Conservation (phyloP, 2,888 invertebrate genomes). For the Caenorhabditis drosophilae region DNA sequence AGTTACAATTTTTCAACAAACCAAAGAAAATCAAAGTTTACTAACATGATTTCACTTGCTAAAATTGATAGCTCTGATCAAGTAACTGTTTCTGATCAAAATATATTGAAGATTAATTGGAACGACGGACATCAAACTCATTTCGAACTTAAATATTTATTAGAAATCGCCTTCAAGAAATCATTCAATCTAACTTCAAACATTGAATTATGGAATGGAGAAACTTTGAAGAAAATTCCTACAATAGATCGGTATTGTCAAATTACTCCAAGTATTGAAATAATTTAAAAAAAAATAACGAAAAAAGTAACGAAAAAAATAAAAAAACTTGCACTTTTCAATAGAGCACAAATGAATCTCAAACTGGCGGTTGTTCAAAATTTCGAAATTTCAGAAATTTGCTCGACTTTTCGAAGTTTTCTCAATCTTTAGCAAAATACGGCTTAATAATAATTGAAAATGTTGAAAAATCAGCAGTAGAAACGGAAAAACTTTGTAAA, state of each 20-base stretch:
- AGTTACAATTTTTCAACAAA: constrained; percentile 57
- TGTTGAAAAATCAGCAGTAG: constrained; percentile 42
- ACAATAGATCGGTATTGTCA: constrained; percentile 20
- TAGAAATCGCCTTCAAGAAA: constrained; percentile 15
- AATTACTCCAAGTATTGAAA: constrained; percentile 13
- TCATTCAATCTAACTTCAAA: too few relatives aligned
- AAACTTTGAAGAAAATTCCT: constrained; percentile 34
- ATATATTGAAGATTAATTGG: constrained; percentile 13
- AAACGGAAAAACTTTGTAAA: constrained; percentile 70
- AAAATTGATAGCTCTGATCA: too few relatives aligned
- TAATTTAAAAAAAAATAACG: too few relatives aligned
- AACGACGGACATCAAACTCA: constrained; percentile 23
- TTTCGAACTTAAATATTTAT: constrained; percentile 25
- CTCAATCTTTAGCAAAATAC: constrained; percentile 48
- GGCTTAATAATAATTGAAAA: constrained; percentile 58
- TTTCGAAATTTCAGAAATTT: background rate
- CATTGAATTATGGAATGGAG: constrained; percentile 21
- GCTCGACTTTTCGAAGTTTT: constrained; percentile 40
- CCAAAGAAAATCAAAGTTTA: constrained; percentile 57
- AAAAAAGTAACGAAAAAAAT: too few relatives aligned
- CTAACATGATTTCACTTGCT: constrained; percentile 24
- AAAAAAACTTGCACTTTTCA: background rate
- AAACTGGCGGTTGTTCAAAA: background rate
- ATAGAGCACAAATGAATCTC: background rate
- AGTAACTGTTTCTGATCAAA: constrained; percentile 4